These are phyloP conservation scores for Aplidium turbinatum DNA, from an alignment of 23 tunicate species.

Conservation along the genomic window DNA sequence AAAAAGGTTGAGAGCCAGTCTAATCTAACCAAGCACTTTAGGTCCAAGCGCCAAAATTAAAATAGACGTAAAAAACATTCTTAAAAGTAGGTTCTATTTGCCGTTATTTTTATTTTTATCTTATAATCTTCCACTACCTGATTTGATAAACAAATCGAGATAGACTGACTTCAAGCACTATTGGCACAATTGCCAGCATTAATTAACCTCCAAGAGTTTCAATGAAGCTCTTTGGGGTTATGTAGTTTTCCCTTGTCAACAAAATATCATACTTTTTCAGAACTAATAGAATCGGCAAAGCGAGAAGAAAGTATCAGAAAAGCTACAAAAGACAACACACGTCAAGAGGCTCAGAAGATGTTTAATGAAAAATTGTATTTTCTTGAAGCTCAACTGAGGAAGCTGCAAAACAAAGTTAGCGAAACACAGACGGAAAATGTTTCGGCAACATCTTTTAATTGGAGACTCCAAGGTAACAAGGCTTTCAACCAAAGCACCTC, in stretches of 20 bases:
- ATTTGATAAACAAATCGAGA: too few species aligned
- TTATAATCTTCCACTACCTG: too few species aligned
- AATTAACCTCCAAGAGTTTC: neutral
- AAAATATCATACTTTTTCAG: conserved; percentile 13
- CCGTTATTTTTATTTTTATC: too few species aligned
- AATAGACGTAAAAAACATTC: too few species aligned
- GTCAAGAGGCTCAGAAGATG: conserved; percentile 44
- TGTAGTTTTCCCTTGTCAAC: neutral
- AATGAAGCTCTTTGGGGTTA: neutral
- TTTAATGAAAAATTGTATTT: conserved; percentile 55
- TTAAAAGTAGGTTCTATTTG: too few species aligned
- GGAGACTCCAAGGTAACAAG: too few species aligned
- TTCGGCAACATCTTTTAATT: neutral
- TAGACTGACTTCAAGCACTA: too few species aligned
- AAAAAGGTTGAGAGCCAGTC: too few species aligned
- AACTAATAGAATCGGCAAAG: conserved; percentile 61
- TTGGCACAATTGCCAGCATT: too few species aligned
- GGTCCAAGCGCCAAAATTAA: too few species aligned
- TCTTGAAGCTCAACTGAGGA: conserved; percentile 38
- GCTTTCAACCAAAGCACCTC: too few species aligned
- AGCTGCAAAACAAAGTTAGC: conserved; percentile 34
- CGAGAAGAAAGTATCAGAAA: conserved; percentile 54
- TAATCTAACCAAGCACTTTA: too few species aligned
- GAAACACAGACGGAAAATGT: neutral
- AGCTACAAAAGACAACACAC: conserved; percentile 60